Percentiles rank a stretch among this genome's conserved stretches.
phyloP scores from a whole-genome alignment of 2,888 invertebrate genomes.

The Drosophila macrospina region DNA sequence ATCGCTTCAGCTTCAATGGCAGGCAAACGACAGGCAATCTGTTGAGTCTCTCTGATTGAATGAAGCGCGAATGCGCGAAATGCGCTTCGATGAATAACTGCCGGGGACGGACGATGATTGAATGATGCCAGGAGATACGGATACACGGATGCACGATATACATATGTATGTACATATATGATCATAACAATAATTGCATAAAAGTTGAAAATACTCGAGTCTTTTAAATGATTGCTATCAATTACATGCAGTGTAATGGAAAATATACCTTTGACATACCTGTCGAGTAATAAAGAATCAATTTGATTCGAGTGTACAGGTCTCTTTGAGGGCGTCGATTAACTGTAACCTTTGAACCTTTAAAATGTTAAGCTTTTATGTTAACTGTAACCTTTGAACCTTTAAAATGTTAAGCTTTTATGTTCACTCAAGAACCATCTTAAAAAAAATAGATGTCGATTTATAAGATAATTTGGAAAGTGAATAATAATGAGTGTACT shows the following conservation, averaged over 20 bases:
- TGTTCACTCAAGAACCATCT: too few species aligned
- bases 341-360: too few species aligned
- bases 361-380: too few species aligned
- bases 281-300: neutral
- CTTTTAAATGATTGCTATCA: neutral
- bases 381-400: too few species aligned
- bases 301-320: too few species aligned
- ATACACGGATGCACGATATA: neutral
- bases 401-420: too few species aligned
- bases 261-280: neutral
- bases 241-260: neutral
- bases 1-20: slow-evolving; percentile 75
- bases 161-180: neutral
- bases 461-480: too few species aligned
- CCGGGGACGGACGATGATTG: slow-evolving; percentile 34
- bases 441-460: too few species aligned
- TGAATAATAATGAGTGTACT: too few species aligned
- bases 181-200: slow-evolving; percentile 24
- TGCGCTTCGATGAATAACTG: slow-evolving; percentile 57
- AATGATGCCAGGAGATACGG: slow-evolving; percentile 37
- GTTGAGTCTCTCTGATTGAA: slow-evolving; percentile 76
- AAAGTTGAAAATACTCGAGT: neutral
- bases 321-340: too few species aligned
- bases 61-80: slow-evolving; percentile 67
- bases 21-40: slow-evolving; percentile 78